phyloP scores from a whole-genome alignment of 2,888 invertebrate species.

The Nemapogon koenigi region DNA sequence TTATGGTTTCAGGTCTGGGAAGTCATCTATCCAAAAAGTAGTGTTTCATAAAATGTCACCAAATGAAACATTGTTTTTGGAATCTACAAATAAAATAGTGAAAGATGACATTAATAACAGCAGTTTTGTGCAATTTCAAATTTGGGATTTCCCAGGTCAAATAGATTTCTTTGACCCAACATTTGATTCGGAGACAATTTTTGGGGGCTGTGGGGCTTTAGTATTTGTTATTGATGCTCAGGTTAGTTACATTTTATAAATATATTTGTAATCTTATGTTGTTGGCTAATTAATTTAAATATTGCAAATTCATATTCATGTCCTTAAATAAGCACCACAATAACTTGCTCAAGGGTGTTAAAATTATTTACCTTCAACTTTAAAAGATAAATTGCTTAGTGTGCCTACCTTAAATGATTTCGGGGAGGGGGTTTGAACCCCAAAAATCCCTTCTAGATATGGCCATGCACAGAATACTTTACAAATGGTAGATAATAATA shows the following conservation, averaged over 20 bases:
- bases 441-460: no score
- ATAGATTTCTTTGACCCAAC: constrained; percentile 97
- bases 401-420: no score
- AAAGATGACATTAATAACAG: constrained; percentile 97
- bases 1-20: constrained; percentile 83
- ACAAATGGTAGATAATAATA: no score
- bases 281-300: no score
- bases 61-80: constrained; percentile 97
- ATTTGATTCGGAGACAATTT: constrained; percentile 95
- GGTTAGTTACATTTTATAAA: constrained; percentile 34
- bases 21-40: constrained; percentile 99
- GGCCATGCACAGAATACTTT: no score
- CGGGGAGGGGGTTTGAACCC: no score
- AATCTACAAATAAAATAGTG: constrained; percentile 97
- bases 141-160: constrained; percentile 99
- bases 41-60: constrained; percentile 99
- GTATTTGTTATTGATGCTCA: constrained; percentile 99
- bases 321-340: no score
- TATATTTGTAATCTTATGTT: neutral
- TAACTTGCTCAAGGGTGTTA: no score
- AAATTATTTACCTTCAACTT: no score
- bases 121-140: constrained; percentile 98
- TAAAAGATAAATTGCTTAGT: no score
- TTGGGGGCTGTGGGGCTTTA: constrained; percentile 95
- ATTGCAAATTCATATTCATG: no score